Evolutionary conservation across 1,140 invertebrate species (phyloP).

Genomic region (Procambarus clarkii): DNA sequence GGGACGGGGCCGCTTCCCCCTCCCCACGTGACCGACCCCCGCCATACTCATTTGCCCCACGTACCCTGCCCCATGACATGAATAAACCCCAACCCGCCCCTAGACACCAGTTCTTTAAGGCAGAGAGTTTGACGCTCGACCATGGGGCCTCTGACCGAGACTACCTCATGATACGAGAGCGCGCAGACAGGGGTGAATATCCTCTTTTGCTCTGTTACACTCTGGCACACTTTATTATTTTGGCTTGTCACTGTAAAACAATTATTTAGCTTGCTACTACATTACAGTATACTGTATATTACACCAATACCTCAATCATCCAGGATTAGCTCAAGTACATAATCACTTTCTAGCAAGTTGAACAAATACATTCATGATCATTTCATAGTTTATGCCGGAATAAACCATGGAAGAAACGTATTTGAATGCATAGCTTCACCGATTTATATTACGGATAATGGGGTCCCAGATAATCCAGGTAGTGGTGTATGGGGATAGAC

Average conservation of each 20-base stretch:
- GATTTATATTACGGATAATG: not conserved
- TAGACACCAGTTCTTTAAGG: constrained; percentile 73
- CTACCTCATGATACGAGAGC: constrained; percentile 60
- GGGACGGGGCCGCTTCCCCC: constrained; percentile 56
- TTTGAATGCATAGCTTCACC: not conserved
- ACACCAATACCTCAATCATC: constrained; percentile 55
- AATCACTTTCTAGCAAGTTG: not conserved
- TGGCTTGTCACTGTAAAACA: constrained; percentile 64
- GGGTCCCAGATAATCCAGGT: constrained; percentile 12
- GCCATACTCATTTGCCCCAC: constrained; percentile 73
- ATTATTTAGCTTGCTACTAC: constrained; percentile 52
- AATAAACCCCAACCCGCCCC: constrained; percentile 71
- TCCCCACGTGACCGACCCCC: constrained; percentile 59
- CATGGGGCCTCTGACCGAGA: constrained; percentile 65
- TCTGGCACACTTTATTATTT: constrained; percentile 60
- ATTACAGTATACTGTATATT: constrained; percentile 16
- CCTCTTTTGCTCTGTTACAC: constrained; percentile 54
- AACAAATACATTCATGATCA: not conserved
- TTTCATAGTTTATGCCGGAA: not conserved
- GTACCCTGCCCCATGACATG: constrained; percentile 72
- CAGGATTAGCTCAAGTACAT: not conserved
- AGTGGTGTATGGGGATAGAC: constrained; percentile 16
- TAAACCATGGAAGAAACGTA: not conserved
- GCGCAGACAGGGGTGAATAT: constrained; percentile 67
- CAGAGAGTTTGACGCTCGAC: constrained; percentile 73